Percentiles rank a stretch among this genome's conserved stretches.
phyloP scores from a whole-genome alignment of 35 echinoderm and acorn worm genomes.

The Lytechinus pictus region DNA sequence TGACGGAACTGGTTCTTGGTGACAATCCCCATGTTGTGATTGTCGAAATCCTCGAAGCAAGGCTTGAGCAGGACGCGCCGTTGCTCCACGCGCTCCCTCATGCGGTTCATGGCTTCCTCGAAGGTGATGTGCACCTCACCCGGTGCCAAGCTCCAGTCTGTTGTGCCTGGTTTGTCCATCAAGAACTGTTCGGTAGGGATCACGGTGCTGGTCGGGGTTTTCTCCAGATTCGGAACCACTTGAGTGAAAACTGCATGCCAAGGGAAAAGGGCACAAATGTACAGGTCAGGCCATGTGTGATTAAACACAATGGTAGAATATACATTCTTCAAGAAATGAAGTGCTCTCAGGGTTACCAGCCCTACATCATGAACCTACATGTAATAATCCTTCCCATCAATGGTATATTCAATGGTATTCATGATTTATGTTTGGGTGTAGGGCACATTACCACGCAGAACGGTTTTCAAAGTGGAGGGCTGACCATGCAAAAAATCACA shows the following conservation, averaged over 20 bases:
- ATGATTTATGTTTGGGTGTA: too few relatives aligned
- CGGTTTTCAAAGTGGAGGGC: too few relatives aligned
- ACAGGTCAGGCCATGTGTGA: neutral
- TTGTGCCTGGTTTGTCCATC: slow-evolving; percentile 89
- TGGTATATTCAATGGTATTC: too few relatives aligned
- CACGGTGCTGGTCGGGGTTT: slow-evolving; percentile 85
- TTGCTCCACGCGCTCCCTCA: slow-evolving; percentile 76
- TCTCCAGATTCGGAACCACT: slow-evolving; percentile 87
- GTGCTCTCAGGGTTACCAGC: too few relatives aligned
- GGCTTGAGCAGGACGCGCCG: slow-evolving; percentile 88
- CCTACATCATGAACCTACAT: too few relatives aligned
- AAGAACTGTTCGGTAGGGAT: slow-evolving; percentile 70
- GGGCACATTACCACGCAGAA: too few relatives aligned
- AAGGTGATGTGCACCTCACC: neutral
- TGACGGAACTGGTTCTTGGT: slow-evolving; percentile 94
- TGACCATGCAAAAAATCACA: too few relatives aligned
- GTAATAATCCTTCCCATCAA: too few relatives aligned
- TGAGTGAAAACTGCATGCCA: slow-evolving; percentile 88
- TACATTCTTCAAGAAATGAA: neutral
- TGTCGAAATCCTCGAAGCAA: slow-evolving; percentile 94
- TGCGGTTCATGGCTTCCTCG: slow-evolving; percentile 72
- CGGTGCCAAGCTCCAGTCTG: slow-evolving; percentile 68
- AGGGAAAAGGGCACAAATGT: neutral
- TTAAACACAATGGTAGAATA: neutral
- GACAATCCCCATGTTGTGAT: slow-evolving; percentile 92